These are phyloP conservation scores for Thripadectes ignobilis DNA, from an alignment of 2,797 vertebrate species.

Conservation along the genomic window DNA sequence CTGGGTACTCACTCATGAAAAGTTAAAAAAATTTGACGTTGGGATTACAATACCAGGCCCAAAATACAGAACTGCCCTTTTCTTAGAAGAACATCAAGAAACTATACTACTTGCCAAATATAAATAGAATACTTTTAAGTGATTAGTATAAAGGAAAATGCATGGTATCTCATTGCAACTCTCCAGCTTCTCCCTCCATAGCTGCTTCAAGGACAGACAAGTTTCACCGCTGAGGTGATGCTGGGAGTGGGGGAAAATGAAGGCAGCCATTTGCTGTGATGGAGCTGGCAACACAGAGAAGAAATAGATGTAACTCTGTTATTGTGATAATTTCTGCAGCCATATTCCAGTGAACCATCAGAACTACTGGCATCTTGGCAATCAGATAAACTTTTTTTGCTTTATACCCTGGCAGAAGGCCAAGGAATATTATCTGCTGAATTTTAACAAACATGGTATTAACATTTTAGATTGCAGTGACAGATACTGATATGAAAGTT, in stretches of 20 bases:
- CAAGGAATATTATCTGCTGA: neutral
- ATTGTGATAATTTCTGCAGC: neutral
- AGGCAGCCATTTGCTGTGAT: neutral
- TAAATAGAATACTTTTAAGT: neutral
- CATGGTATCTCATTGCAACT: neutral
- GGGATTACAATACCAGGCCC: neutral
- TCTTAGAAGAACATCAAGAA: neutral
- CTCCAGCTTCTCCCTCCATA: neutral
- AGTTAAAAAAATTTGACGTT: neutral
- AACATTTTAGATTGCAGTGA: slow-evolving; percentile 23
- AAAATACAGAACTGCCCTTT: neutral
- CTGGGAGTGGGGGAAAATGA: neutral
- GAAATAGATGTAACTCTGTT: neutral
- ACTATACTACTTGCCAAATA: neutral
- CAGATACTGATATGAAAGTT: slow-evolving; percentile 9
- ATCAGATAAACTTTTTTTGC: neutral
- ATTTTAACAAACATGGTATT: neutral
- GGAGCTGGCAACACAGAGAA: neutral
- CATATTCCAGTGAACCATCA: neutral
- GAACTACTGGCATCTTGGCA: neutral
- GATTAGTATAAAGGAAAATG: neutral
- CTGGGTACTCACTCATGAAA: neutral
- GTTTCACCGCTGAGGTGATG: neutral
- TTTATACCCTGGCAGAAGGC: neutral
- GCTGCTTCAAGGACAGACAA: neutral